These are phyloP conservation scores for Cotesia vestalis DNA, from an alignment of 1,140 invertebrate genomes.

Conservation along the genomic window DNA sequence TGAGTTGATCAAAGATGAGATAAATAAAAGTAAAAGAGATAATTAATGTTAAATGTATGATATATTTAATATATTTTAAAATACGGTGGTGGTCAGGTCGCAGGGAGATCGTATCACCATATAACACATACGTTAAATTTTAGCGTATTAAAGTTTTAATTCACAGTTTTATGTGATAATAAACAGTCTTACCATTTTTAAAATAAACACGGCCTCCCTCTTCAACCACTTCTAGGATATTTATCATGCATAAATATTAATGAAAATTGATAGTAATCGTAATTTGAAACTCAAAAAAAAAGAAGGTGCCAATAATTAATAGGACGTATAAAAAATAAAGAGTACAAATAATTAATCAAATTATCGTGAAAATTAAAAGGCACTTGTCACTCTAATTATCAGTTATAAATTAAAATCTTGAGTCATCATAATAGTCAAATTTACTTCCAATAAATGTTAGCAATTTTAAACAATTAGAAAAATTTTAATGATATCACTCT, in stretches of 20 bases:
- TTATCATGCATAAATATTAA: conserved; percentile 64
- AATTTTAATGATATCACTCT: conserved; percentile 28
- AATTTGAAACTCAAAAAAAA: conserved; percentile 33
- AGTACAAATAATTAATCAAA: conserved; percentile 19
- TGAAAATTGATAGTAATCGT: conserved; percentile 40
- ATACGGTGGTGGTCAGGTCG: conserved; percentile 39
- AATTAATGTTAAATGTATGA: conserved; percentile 58
- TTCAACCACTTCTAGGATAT: conserved; percentile 54
- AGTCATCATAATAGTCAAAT: conserved; percentile 8
- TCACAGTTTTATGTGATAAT: conserved; percentile 61
- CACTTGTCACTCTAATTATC: too few relatives aligned
- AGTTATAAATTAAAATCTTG: conserved; percentile 4
- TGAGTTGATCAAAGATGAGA: conserved; percentile 32
- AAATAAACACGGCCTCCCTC: conserved; percentile 32
- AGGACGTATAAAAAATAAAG: conserved; percentile 10
- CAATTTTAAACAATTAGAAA: neutral
- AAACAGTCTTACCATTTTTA: conserved; percentile 35
- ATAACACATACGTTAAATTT: neutral
- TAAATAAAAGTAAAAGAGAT: conserved; percentile 33
- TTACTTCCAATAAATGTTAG: neutral
- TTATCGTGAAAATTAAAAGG: neutral
- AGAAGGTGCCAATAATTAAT: conserved; percentile 53
- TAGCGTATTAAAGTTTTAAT: conserved; percentile 37
- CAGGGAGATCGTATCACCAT: conserved; percentile 33
- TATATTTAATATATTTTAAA: conserved; percentile 66